Percentiles rank a stretch among this genome's conserved stretches.
Conservation (phyloP, 2,113 vertebrate genomes). For the Drymodes brunneopygia region DNA sequence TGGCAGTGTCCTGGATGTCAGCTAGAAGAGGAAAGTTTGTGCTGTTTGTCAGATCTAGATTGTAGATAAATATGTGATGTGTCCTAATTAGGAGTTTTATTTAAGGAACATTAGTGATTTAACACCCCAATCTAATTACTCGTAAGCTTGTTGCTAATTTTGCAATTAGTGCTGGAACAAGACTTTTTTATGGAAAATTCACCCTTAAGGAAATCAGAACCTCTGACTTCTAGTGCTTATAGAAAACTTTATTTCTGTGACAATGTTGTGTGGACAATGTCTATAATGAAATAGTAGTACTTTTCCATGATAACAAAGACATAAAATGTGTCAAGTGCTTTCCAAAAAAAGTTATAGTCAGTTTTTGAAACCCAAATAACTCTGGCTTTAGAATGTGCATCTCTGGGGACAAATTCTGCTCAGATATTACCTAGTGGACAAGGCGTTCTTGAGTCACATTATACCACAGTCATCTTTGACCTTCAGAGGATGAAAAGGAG, state of each 20-base stretch:
- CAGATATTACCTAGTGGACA: not conserved
- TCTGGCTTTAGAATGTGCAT: not conserved
- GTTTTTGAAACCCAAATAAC: not conserved
- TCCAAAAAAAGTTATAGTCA: not conserved
- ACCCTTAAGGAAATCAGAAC: not conserved
- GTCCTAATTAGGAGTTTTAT: conserved; percentile 44
- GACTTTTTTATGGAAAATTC: not conserved
- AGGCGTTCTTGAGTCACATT: not conserved
- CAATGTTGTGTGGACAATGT: not conserved
- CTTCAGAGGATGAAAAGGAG: not conserved
- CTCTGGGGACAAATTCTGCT: not conserved
- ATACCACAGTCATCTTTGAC: not conserved
- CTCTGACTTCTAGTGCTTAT: not conserved
- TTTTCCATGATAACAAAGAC: not conserved
- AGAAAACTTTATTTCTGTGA: not conserved
- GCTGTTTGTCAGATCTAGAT: not conserved
- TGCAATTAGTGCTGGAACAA: not conserved
- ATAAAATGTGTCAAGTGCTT: not conserved
- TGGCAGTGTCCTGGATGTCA: not conserved
- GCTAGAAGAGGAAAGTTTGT: not conserved
- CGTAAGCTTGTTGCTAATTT: not conserved
- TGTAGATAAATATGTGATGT: not conserved
- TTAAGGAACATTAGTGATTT: conserved; percentile 15
- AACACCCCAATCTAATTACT: not conserved
- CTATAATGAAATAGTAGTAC: not conserved